Evolutionary conservation across 2,888 invertebrate genomes (phyloP), one percentile per base, ranked within the genome.

Genomic region (Branchinecta sandiegonensis): DNA sequence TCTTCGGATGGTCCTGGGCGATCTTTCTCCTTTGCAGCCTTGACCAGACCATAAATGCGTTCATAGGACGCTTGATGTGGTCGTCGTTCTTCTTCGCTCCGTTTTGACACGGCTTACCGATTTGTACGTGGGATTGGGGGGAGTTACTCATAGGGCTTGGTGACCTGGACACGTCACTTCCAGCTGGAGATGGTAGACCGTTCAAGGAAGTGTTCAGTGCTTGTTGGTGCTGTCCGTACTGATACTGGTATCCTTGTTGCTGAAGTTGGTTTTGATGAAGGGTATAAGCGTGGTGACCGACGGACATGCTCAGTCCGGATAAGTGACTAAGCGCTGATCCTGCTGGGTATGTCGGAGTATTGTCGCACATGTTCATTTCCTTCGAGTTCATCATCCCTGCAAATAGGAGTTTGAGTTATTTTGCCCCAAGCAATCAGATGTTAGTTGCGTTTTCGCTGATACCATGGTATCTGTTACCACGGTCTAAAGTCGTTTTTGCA

Each of bases 1-100:
- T 95, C 82, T 96, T 95, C 0, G 95, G 95, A 78, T 96, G 95
- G 74, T 93, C 92, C 76, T 91, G 91, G 0, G 92, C 92, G 88
- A 93, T 93, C 80, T 92, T 92, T 0, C 91, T 80, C 70, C 92
- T 78, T 77, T 92, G 91, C 8, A 90, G 90, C 48, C 92, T 80
- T 2, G 90, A 90, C 92, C 92, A 93, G 72, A 93, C 92, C 92
- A 93, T 92, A 78, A 93, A 92, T 6, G 92, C 92, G 78, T 93
- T 93, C 93, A 93, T 93, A 1, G 93, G 93, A 73, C 93, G 82
- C 78, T 95, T 95, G 74, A 95, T 92, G 77, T 93, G 91, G 77
- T 88, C 87, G 74, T 88, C 88, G 72, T 85, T 88, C 69, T 84
- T 81, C 75, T 78, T 77, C 11, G n/a, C 14, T n/a, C 63, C 12